phyloP scores from a whole-genome alignment of 2,113 vertebrate genomes.

The Oostethus manadensis region DNA sequence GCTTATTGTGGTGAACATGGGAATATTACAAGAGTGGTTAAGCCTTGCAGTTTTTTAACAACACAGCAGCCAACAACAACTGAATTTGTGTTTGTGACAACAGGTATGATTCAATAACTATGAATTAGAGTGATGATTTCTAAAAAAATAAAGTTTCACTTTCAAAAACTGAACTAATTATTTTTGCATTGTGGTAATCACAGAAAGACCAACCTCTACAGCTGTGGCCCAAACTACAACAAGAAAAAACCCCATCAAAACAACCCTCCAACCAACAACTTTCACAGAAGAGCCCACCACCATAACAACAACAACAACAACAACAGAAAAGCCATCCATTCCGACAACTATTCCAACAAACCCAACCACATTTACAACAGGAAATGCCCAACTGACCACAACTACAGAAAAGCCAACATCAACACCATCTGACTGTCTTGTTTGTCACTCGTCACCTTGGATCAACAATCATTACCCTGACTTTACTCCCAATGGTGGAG shows the following conservation, averaged over 20 bases:
- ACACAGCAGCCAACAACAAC: slow-evolving; percentile 13
- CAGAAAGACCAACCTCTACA: not conserved
- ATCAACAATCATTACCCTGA: slow-evolving; percentile 13
- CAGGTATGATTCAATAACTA: slow-evolving; percentile 30
- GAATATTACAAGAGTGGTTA: slow-evolving; percentile 49
- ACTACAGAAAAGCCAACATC: not conserved
- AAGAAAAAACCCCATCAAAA: not conserved
- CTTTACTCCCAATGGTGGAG: rapidly evolving
- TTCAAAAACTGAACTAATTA: not conserved
- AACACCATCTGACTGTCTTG: not conserved
- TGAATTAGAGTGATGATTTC: not conserved
- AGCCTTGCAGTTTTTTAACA: slow-evolving; percentile 21
- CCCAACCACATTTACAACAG: not conserved
- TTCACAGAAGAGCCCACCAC: slow-evolving; percentile 1
- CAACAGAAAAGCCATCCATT: not conserved
- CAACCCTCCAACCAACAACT: not conserved
- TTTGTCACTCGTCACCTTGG: slow-evolving; percentile 42
- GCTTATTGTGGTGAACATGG: slow-evolving; percentile 73
- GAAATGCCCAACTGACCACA: not conserved
- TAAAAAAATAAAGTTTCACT: not conserved
- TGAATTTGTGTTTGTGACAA: slow-evolving; percentile 35
- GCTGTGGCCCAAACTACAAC: not conserved
- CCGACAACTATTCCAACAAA: not conserved
- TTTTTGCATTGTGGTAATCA: not conserved
- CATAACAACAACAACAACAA: not conserved